Evolutionary conservation across 1,140 invertebrate genomes (phyloP).

Genomic region (Drosophila malerkotliana): DNA sequence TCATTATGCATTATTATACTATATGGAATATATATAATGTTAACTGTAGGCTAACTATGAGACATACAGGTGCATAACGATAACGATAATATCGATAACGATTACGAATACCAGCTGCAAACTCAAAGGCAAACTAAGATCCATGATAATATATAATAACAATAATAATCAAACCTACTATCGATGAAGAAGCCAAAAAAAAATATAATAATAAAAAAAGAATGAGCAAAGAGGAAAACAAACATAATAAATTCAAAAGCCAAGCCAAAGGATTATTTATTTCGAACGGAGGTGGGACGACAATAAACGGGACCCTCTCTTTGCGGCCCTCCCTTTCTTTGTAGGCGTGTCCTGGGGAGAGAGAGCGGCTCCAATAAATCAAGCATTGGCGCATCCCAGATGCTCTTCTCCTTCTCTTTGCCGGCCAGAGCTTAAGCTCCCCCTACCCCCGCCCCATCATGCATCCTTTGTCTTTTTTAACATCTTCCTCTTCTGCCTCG

Average conservation of each 20-base stretch:
- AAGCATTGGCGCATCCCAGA: slow-evolving; percentile 75
- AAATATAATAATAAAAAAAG: slow-evolving; percentile 1
- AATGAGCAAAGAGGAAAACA: slow-evolving; percentile 47
- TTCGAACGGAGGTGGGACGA: slow-evolving; percentile 23
- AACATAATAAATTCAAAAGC: slow-evolving; percentile 80
- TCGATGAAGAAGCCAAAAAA: slow-evolving; percentile 46
- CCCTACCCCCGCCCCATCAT: background rate
- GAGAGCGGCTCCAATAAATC: slow-evolving; percentile 56
- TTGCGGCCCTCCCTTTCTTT: slow-evolving; percentile 4
- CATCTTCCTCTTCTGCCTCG: slow-evolving; percentile 18
- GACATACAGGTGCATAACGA: slow-evolving; percentile 59
- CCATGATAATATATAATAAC: slow-evolving; percentile 56
- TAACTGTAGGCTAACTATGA: slow-evolving; percentile 57
- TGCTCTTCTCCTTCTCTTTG: slow-evolving; percentile 37
- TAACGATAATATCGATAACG: slow-evolving; percentile 55
- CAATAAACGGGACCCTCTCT: slow-evolving; percentile 4
- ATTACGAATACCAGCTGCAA: slow-evolving; percentile 46
- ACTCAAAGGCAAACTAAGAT: slow-evolving; percentile 44
- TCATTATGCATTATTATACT: slow-evolving; percentile 36
- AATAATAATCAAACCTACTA: slow-evolving; percentile 55
- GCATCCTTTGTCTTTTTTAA: slow-evolving; percentile 13
- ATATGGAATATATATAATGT: slow-evolving; percentile 37
- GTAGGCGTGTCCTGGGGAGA: slow-evolving; percentile 48
- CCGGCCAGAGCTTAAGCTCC: slow-evolving; percentile 27
- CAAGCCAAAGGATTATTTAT: slow-evolving; percentile 70